These are phyloP conservation scores for Halichondria panicea DNA, from an alignment of 37 sponge, comb jelly and placozoan genomes.

Conservation along the genomic window DNA sequence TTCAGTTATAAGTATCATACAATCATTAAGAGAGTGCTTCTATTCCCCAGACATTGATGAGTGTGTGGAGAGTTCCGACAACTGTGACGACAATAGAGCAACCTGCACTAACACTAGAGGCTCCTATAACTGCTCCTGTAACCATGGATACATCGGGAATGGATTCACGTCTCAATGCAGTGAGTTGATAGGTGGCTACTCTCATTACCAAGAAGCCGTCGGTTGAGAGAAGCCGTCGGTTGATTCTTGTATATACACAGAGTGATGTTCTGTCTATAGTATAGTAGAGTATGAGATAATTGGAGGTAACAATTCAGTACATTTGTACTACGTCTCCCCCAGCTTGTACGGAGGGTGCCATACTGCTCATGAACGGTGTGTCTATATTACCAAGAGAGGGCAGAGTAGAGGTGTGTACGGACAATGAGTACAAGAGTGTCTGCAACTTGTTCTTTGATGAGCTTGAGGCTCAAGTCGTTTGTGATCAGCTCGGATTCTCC, in stretches of 20 bases:
- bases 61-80: conserved; percentile 6
- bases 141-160: conserved; percentile 7
- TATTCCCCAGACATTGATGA: conserved; percentile 39
- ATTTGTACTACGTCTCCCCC: no score
- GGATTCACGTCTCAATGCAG: no score
- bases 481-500: neutral
- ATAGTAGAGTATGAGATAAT: no score
- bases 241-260: no score
- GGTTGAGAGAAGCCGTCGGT: no score
- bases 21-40: no score
- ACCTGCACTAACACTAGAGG: conserved; percentile 47
- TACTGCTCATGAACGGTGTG: conserved; percentile 19
- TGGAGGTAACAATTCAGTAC: no score
- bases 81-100: conserved; percentile 3
- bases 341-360: conserved; percentile 27
- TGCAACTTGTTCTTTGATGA: neutral
- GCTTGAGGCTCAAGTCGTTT: neutral
- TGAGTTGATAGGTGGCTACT: no score
- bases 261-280: no score
- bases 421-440: conserved; percentile 8
- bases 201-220: no score
- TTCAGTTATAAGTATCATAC: no score
- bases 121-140: conserved; percentile 43
- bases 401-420: conserved; percentile 37
- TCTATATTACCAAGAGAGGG: conserved; percentile 12